Percentiles rank a stretch among this genome's conserved stretches.
Conservation (phyloP, 2,888 invertebrate species). For the Micropterix aruncella region DNA sequence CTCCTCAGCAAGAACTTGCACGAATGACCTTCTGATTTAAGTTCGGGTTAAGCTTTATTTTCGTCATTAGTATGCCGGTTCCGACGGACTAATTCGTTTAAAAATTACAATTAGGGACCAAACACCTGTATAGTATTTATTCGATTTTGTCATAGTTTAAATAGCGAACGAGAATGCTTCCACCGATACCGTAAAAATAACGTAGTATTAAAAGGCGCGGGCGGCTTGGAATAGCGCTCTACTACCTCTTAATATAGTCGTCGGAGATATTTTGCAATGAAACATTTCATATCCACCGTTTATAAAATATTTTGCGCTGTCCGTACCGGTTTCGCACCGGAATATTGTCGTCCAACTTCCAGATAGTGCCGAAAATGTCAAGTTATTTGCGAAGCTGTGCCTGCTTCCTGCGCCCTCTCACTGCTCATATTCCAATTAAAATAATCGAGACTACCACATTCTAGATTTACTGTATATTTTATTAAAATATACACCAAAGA, state of each 20-base stretch:
- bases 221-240: neutral
- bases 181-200: constrained; percentile 40
- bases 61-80: constrained; percentile 8
- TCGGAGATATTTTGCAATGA: no score
- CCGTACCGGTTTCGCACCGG: no score
- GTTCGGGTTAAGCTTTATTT: constrained; percentile 6
- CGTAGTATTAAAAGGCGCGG: constrained; percentile 8
- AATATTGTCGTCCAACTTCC: no score
- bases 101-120: constrained; percentile 44
- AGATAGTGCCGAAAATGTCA: no score
- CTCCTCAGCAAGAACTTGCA: constrained; percentile 78
- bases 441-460: no score
- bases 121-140: constrained; percentile 43
- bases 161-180: constrained; percentile 35
- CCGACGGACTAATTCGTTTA: constrained; percentile 36
- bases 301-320: no score
- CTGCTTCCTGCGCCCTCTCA: no score
- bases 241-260: neutral
- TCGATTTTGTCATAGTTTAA: constrained; percentile 38
- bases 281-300: no score
- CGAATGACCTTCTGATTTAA: constrained; percentile 39
- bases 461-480: constrained; percentile 6
- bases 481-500: constrained; percentile 14
- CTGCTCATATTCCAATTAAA: no score
- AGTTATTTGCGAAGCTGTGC: no score